Conservation (phyloP, 2,113 vertebrate species). For the Brienomyrus brachyistius region DNA sequence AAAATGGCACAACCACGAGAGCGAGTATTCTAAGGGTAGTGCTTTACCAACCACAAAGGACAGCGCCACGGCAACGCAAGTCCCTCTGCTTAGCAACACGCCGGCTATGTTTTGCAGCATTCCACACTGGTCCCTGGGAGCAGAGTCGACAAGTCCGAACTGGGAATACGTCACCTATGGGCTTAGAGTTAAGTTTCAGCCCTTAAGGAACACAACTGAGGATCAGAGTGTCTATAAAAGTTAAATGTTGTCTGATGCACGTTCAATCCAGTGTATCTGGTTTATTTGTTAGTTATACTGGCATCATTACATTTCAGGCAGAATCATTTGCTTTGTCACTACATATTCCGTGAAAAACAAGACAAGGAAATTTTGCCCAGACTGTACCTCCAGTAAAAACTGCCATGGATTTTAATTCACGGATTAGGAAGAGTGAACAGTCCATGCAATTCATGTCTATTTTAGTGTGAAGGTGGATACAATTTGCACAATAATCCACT, state of each 20-base stretch:
- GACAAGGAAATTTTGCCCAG: background rate
- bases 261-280: background rate
- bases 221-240: background rate
- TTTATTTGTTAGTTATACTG: background rate
- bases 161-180: background rate
- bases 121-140: background rate
- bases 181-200: background rate
- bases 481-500: background rate
- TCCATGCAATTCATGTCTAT: background rate
- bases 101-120: background rate
- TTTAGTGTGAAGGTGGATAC: background rate
- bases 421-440: background rate
- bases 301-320: background rate
- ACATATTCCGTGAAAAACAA: background rate
- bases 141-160: background rate
- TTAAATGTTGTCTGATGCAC: background rate
- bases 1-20: background rate
- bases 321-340: background rate
- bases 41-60: background rate
- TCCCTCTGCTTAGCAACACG: background rate
- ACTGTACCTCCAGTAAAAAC: background rate
- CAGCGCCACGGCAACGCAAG: background rate
- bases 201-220: background rate
- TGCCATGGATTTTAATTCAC: background rate
- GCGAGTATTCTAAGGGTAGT: background rate